Evolutionary conservation across 2,113 vertebrate species (phyloP).

Genomic region (Mastomys natalensis): DNA sequence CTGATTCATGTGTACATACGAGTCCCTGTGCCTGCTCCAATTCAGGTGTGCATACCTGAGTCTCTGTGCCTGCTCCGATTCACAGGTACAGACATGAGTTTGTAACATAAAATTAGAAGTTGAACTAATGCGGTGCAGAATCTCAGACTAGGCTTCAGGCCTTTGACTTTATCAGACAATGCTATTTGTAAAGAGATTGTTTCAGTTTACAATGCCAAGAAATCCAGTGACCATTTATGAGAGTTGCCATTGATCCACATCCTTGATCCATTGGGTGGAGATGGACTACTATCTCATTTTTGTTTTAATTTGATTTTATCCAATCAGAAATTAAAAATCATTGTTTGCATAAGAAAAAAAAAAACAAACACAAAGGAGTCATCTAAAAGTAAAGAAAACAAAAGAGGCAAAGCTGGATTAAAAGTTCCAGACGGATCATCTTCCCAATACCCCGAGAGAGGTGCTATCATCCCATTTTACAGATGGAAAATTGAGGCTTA

Average conservation of each 20-base stretch:
- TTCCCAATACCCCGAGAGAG: background rate
- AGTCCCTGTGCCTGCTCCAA: background rate
- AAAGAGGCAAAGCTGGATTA: background rate
- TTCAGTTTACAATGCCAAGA: background rate
- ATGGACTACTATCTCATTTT: background rate
- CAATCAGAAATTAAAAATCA: background rate
- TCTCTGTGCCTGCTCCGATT: background rate
- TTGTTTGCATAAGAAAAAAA: background rate
- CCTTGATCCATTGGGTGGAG: background rate
- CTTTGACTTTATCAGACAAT: background rate
- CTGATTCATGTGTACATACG: background rate
- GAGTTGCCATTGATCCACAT: background rate
- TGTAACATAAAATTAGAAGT: background rate
- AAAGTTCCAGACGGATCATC: background rate
- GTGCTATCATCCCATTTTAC: background rate
- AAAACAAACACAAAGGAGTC: background rate
- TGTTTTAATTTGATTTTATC: background rate
- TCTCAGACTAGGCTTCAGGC: background rate
- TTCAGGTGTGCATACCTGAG: background rate
- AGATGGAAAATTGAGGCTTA: background rate
- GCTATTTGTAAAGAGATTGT: background rate
- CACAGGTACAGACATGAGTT: background rate
- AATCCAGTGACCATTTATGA: background rate
- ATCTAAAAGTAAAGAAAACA: background rate
- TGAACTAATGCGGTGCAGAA: background rate